Conservation (phyloP, 2,888 invertebrate genomes). For the Luperina nickerlii region DNA sequence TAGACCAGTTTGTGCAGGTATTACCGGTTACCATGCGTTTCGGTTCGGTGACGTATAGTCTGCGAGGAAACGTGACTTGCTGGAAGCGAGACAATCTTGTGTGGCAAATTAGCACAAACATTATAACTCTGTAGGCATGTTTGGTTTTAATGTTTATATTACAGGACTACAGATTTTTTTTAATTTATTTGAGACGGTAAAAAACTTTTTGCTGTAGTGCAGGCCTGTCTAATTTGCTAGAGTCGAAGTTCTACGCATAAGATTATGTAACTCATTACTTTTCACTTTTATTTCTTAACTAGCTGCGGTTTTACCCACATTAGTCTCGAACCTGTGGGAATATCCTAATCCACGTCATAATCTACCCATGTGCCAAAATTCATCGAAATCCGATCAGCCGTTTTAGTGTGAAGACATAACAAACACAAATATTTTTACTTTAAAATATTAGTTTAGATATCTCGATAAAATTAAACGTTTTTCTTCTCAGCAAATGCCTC, state of each 20-base stretch:
- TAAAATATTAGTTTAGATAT: no score
- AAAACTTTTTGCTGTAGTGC: neutral
- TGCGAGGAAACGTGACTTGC: conserved; percentile 20
- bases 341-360: no score
- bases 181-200: no score
- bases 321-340: no score
- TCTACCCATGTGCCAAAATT: no score
- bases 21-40: conserved; percentile 36
- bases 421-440: no score
- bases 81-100: conserved; percentile 25
- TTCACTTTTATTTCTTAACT: neutral
- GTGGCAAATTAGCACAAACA: conserved; percentile 10
- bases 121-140: neutral
- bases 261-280: neutral
- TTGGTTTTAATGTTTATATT: neutral
- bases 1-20: conserved; percentile 35
- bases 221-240: neutral
- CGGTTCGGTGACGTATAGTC: conserved; percentile 35
- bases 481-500: neutral
- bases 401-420: no score
- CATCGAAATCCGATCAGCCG: no score
- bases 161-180: no score
- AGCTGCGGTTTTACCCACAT: no score
- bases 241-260: neutral
- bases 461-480: no score